These are phyloP conservation scores for Elaphurus davidianus DNA, from an alignment of 2,113 vertebrate species.

Conservation along the genomic window DNA sequence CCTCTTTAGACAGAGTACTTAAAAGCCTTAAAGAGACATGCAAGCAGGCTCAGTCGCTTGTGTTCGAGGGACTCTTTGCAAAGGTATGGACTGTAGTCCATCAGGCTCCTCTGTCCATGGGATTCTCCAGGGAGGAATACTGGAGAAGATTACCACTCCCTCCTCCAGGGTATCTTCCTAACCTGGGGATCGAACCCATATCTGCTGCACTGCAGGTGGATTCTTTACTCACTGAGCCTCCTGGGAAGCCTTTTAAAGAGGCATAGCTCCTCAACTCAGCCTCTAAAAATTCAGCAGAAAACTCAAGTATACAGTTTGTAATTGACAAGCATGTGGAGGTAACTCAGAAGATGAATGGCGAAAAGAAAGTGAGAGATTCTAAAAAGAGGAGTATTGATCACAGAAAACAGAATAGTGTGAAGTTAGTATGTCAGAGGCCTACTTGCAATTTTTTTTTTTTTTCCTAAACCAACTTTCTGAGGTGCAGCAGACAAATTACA, in stretches of 20 bases:
- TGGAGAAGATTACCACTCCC: neutral
- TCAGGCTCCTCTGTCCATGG: neutral
- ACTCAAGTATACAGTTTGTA: neutral
- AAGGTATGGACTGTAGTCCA: neutral
- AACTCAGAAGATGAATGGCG: slow-evolving; percentile 45
- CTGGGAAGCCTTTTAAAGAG: neutral
- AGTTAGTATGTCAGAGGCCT: slow-evolving; percentile 2
- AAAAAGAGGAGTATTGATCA: slow-evolving; percentile 18
- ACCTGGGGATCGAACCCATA: neutral
- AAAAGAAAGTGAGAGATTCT: neutral
- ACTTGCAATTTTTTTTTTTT: neutral
- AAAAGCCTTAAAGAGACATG: neutral
- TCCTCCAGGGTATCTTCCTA: neutral
- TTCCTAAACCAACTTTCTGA: slow-evolving; percentile 2
- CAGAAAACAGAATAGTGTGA: slow-evolving; percentile 13
- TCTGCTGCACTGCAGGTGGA: neutral
- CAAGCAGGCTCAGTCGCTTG: neutral
- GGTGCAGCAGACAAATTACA: slow-evolving; percentile 63
- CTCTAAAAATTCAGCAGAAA: slow-evolving; percentile 33
- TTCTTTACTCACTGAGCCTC: neutral
- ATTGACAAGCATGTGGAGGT: neutral
- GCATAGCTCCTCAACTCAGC: neutral
- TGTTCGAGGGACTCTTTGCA: neutral
- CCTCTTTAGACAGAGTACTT: neutral
- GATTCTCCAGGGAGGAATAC: neutral